Conservation (phyloP, 2,113 vertebrate species). For the Mesoclemmys tuberculata region DNA sequence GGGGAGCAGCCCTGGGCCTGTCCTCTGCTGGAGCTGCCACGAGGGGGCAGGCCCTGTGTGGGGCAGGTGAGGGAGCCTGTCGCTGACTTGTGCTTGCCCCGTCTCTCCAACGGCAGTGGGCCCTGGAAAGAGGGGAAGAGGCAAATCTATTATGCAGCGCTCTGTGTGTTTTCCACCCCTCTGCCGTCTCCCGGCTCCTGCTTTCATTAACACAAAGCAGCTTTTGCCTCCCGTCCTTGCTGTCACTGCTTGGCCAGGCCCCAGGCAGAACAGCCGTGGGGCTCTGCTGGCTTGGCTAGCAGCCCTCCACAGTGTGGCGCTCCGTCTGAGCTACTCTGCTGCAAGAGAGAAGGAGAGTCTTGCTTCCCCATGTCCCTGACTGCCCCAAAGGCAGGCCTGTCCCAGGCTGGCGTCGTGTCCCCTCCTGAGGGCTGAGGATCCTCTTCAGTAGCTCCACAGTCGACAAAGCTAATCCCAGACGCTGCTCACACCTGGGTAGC, state of each 20-base stretch:
- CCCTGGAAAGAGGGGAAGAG: not conserved
- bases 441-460: not conserved
- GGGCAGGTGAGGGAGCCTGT: not conserved
- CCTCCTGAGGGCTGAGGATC: not conserved
- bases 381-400: not conserved
- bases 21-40: not conserved
- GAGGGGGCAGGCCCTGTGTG: not conserved
- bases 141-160: not conserved
- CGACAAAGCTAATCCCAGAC: not conserved
- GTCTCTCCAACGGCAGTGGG: not conserved
- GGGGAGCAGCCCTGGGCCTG: not conserved
- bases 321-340: not conserved
- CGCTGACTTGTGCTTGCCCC: too few species aligned
- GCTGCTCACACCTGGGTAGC: not conserved
- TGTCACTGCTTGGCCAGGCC: not conserved
- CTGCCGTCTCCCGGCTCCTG: not conserved
- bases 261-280: not conserved
- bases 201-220: not conserved
- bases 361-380: not conserved
- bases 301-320: not conserved
- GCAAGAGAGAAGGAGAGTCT: not conserved
- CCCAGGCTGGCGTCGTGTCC: not conserved
- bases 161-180: not conserved
- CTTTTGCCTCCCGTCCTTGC: not conserved
- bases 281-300: not conserved